Evolutionary conservation across 2,113 vertebrate species (phyloP), one percentile per base, ranked within the genome.

Genomic region (Bufo bufo): DNA sequence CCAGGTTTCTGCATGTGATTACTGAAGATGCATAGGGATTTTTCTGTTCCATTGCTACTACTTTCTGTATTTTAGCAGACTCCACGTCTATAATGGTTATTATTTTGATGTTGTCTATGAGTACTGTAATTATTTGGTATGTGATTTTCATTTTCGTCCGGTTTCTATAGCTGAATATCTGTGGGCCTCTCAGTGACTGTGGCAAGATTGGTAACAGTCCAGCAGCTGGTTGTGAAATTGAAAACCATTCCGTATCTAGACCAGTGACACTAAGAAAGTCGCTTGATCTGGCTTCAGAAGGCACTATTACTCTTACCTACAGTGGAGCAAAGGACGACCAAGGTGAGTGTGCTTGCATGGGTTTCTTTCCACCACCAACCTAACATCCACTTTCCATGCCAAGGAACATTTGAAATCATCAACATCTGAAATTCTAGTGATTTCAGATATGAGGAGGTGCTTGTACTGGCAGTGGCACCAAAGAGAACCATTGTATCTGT

Each of bases 301-400:
- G 96, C 0, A 92, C 95, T 50, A 92, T 99, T 0, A 96, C 95
- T 0, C 97, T 99, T 9, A 97, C 92, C 0, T 99, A 98, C 82
- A 95, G 90, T 82, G 97, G 98, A 6, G 14, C 12, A 45, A 1
- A 2, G 85, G 61, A 83, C 23, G 47, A 69, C 20, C 3, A 45
- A 4, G 81, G 81, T 83, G 20, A 83, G 59, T 56, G 1, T 23
- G 6, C 45, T 17, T 5, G 1, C 20, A 4, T 63, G 5, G 17
- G 17, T 20, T 19, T 19, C 61, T 63, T 19, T 16, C 0, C 61
- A 20, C 17, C 14, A 16, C 61, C 8, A 11, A 58, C 11, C 56
- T 58, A 58, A 58, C 56, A 11, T 58, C 56, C 11, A 58, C 8
- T 58, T 58, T 11, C 7, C 56, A 33, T 12, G 8, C 8, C 7